These are phyloP conservation scores for Ennomos erosarius DNA, from an alignment of 2,888 invertebrate species.

Conservation along the genomic window DNA sequence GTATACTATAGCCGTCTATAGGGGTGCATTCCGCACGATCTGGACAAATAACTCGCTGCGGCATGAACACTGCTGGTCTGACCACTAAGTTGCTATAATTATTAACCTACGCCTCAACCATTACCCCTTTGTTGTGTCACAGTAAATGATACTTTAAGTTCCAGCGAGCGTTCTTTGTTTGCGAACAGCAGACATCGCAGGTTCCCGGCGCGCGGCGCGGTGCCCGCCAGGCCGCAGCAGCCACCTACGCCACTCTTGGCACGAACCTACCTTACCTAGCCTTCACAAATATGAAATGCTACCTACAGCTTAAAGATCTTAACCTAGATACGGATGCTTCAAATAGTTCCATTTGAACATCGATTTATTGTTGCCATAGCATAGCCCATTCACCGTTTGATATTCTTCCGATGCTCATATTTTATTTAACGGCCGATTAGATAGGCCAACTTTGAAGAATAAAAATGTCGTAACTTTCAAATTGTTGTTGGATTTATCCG, in stretches of 20 bases:
- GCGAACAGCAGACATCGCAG: too few relatives aligned
- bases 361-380: constrained; percentile 21
- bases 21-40: constrained; percentile 51
- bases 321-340: constrained; percentile 29
- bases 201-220: background rate
- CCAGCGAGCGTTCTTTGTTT: too few relatives aligned
- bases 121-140: constrained; percentile 30
- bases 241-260: constrained; percentile 39
- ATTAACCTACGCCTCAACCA: constrained; percentile 24
- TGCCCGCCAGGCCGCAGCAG: constrained; percentile 4
- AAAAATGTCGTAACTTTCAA: constrained; percentile 21
- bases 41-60: constrained; percentile 51
- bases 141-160: background rate
- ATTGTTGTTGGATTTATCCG: constrained; percentile 2
- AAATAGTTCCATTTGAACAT: constrained; percentile 18
- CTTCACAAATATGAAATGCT: constrained; percentile 32
- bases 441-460: constrained; percentile 12
- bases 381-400: constrained; percentile 18
- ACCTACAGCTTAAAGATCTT: constrained; percentile 33
- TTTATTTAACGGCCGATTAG: constrained; percentile 23
- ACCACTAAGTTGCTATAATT: too few relatives aligned
- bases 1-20: constrained; percentile 36
- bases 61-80: constrained; percentile 24
- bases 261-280: constrained; percentile 38
- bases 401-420: constrained; percentile 24